These are phyloP conservation scores for Pavo muticus DNA, from an alignment of 2,113 vertebrate species.

Conservation along the genomic window DNA sequence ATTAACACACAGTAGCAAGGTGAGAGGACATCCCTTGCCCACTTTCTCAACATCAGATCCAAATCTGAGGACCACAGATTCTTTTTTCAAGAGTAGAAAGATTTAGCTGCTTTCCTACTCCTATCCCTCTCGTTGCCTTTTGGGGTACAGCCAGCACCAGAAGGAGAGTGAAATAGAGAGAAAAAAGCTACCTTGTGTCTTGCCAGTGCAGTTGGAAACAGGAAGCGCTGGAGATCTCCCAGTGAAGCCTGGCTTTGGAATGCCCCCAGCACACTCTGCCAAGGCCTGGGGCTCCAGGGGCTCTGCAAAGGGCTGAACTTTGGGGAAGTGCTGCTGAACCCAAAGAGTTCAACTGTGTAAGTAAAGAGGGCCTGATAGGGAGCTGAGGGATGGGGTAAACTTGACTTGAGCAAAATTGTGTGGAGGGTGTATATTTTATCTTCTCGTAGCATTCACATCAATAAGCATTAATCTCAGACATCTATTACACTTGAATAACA, in stretches of 20 bases:
- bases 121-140: slow-evolving; percentile 1
- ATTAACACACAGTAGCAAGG: not conserved
- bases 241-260: slow-evolving; percentile 23
- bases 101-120: not conserved
- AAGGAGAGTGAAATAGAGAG: slow-evolving; percentile 56
- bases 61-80: not conserved
- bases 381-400: not conserved
- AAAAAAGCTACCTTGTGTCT: slow-evolving; percentile 48
- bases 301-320: slow-evolving; percentile 29
- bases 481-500: not conserved
- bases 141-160: slow-evolving; percentile 54
- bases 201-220: slow-evolving; percentile 49
- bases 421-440: not conserved
- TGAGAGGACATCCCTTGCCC: not conserved
- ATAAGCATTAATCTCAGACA: not conserved
- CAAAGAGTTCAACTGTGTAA: not conserved
- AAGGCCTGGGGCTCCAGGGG: not conserved
- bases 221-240: slow-evolving; percentile 45
- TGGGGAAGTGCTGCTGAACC: not conserved
- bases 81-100: not conserved
- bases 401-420: not conserved
- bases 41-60: not conserved
- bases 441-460: not conserved
- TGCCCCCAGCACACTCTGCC: slow-evolving; percentile 11
- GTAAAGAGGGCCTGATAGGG: not conserved